Evolutionary conservation across 2,888 invertebrate genomes (phyloP).

Genomic region (Eupithecia tripunctaria): DNA sequence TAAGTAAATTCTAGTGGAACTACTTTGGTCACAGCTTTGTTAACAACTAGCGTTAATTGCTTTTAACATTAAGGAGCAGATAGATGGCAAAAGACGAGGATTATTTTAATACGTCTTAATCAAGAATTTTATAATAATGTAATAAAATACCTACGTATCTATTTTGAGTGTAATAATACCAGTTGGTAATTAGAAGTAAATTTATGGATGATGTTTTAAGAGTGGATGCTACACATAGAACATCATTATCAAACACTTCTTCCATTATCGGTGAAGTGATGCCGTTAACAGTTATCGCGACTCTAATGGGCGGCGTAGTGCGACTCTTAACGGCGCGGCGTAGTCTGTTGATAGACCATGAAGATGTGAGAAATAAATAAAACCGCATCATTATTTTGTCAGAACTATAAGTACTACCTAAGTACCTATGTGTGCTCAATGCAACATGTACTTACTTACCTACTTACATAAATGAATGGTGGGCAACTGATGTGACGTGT

Average conservation of each 20-base stretch:
- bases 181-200: background rate
- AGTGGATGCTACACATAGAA: background rate
- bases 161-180: background rate
- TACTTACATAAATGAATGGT: background rate
- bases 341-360: slow-evolving; percentile 36
- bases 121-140: background rate
- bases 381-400: background rate
- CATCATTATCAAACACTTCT: slow-evolving; percentile 23
- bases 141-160: too few species aligned
- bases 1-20: slow-evolving; percentile 76
- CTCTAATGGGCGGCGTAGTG: too few species aligned
- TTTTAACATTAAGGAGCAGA: background rate
- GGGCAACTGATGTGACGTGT: background rate
- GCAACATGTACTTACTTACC: background rate
- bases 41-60: background rate
- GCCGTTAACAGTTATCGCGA: slow-evolving; percentile 43
- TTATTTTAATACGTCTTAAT: background rate
- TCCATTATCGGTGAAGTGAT: slow-evolving; percentile 39
- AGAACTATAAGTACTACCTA: background rate
- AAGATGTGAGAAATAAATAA: slow-evolving; percentile 25
- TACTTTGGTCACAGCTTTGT: slow-evolving; percentile 7
- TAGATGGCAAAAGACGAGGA: background rate
- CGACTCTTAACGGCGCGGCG: too few species aligned
- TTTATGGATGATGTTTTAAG: background rate
- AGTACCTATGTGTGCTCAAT: background rate